Evolutionary conservation across 2,888 invertebrate species (phyloP), one percentile per base, ranked within the genome.

Genomic region (Diachrysia chrysitis): DNA sequence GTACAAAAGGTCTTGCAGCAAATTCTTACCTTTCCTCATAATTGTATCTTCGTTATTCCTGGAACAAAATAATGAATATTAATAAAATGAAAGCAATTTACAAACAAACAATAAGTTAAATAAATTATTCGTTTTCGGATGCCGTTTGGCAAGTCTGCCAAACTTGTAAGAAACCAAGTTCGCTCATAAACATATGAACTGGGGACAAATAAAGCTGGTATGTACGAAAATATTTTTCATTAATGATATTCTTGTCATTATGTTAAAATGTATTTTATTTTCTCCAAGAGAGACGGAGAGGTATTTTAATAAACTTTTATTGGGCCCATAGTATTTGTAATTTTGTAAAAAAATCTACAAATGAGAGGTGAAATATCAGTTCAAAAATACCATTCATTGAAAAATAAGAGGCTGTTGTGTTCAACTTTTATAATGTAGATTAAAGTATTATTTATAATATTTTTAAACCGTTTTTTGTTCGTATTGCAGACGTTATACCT

Each of bases 1-100:
- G n/a, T 42, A 42, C 42, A 42, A 42, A n/a, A 42, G 42, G 35
- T 62, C 5, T 48, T 42, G 42, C 57, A 71, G 60, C 48, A 51
- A 60, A 70, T 84, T 88, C 91, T 85, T 83, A 94, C 94, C 93
- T 92, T 90, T 89, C 86, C 85, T 91, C 86, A 92, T 86, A 94
- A 92, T 94, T 85, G 78, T 90, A 85, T 87, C 89, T 81, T 87
- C 84, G 76, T 91, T 89, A 90, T 87, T 89, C 92, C 94, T 94
- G 94, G 37, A 94, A 94, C 89, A 90, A 91, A 78, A 81, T 73
- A 83, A 81, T 64, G 4, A 59, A 75, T 66, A 70, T 81, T 73
- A 73, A 69, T 78, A 71, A 63, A 54, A 62, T 51, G 67, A 63
- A 61, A 58, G 48, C 23, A 64, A 51, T 64, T 48, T 19, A 42